phyloP scores from a whole-genome alignment of 1,140 invertebrate genomes.

The Charaxes varanes region DNA sequence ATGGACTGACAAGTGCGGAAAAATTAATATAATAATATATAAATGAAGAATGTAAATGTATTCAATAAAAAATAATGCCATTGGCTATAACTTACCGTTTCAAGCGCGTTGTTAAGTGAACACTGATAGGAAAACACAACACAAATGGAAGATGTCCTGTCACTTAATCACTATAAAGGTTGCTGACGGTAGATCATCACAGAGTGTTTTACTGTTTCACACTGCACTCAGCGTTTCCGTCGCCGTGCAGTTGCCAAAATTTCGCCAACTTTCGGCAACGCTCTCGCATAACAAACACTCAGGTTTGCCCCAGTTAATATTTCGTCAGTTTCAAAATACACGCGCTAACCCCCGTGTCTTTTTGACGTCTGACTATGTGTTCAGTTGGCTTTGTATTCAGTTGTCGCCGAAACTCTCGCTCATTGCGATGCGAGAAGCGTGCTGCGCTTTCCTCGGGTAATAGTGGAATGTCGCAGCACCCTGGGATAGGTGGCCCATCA shows the following conservation, averaged over 20 bases:
- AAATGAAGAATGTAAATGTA: too few species aligned
- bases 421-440: constrained; percentile 59
- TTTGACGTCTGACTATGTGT: constrained; percentile 29
- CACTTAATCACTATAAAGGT: constrained; percentile 42
- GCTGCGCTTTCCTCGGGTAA: constrained; percentile 59
- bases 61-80: too few species aligned
- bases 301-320: constrained; percentile 16
- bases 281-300: constrained; percentile 36
- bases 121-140: too few species aligned
- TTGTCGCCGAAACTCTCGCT: constrained; percentile 61
- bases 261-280: constrained; percentile 46
- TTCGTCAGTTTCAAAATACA: constrained; percentile 26
- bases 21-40: too few species aligned
- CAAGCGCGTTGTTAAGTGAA: too few species aligned
- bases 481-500: constrained; percentile 39
- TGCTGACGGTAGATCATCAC: constrained; percentile 44
- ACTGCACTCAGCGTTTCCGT: constrained; percentile 24
- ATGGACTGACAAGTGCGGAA: too few species aligned
- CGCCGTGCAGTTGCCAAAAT: constrained; percentile 59
- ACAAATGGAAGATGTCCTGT: constrained; percentile 27
- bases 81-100: too few species aligned
- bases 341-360: constrained; percentile 42
- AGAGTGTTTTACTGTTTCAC: constrained; percentile 34
- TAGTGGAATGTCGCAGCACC: constrained; percentile 46
- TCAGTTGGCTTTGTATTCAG: constrained; percentile 49